A percentile compares a stretch with the other conserved stretches of the same genome.
phyloP scores from a whole-genome alignment of 2,797 vertebrate genomes.

The Nyctalus aviator region DNA sequence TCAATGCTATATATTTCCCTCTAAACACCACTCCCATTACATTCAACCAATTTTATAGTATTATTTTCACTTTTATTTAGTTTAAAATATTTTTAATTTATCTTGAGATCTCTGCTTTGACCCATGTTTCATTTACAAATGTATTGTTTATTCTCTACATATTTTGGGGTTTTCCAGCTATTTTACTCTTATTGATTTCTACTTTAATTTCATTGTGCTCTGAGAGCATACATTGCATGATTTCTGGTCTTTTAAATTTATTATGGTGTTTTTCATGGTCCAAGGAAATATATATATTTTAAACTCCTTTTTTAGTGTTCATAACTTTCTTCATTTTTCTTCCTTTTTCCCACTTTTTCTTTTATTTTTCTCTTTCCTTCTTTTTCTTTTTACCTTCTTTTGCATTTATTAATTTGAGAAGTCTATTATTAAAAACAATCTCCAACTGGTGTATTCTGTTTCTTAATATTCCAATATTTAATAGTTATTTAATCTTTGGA shows the following conservation, averaged over 20 bases:
- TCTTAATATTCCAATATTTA: background rate
- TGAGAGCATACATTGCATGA: background rate
- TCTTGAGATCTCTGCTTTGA: constrained; percentile 10
- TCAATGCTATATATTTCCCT: background rate
- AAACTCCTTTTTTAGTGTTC: background rate
- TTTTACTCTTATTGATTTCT: background rate
- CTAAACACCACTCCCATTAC: background rate
- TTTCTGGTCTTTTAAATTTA: background rate
- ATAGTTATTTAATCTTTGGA: background rate
- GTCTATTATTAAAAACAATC: background rate
- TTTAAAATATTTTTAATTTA: background rate
- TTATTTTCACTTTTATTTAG: constrained; percentile 11
- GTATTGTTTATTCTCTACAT: background rate
- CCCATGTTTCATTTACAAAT: background rate
- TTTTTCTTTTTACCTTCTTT: background rate
- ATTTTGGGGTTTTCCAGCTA: background rate
- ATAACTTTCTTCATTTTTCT: background rate
- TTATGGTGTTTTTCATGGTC: background rate
- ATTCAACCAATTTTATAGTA: background rate
- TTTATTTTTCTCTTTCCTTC: background rate
- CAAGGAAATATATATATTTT: background rate
- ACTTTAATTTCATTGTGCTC: background rate
- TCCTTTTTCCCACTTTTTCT: background rate
- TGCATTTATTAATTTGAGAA: constrained; percentile 19
- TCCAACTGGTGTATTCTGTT: background rate